Percentiles rank a stretch among this genome's conserved stretches.
phyloP scores from a whole-genome alignment of 2,888 invertebrate species.

The Eudemis profundana region DNA sequence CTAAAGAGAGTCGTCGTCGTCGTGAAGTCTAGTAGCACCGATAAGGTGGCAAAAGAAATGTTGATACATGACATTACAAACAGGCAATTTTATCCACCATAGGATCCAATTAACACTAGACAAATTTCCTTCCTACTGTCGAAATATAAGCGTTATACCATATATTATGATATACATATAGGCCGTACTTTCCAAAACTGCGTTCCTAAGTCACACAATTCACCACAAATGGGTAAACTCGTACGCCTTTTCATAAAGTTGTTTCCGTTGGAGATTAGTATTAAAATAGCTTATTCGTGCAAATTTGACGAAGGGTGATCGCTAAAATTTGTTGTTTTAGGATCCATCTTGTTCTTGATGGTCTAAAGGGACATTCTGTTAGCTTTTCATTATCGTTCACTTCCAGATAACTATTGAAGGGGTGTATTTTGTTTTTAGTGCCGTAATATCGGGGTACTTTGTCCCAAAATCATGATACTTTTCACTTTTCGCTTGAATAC shows the following conservation, averaged over 20 bases:
- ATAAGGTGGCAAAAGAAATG: too few species aligned
- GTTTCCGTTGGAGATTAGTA: neutral
- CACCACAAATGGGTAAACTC: too few species aligned
- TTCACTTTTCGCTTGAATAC: neutral
- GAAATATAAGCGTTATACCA: too few species aligned
- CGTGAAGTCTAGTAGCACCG: too few species aligned
- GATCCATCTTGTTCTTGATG: neutral
- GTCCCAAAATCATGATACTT: constrained; percentile 18
- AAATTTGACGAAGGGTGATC: neutral
- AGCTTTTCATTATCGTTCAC: constrained; percentile 7
- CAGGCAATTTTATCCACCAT: too few species aligned
- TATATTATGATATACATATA: too few species aligned
- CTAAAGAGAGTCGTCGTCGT: too few species aligned
- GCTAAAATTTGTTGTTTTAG: constrained; percentile 17
- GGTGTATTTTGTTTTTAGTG: neutral
- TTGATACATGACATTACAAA: too few species aligned
- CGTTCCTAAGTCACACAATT: too few species aligned
- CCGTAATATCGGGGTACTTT: constrained; percentile 20
- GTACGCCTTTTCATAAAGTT: neutral
- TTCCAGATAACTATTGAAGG: neutral
- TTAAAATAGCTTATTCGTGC: constrained; percentile 1
- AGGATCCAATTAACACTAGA: too few species aligned
- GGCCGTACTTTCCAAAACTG: too few species aligned
- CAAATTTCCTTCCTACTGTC: too few species aligned
- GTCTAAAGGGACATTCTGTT: neutral